Base-by-base conservation (phyloP, 1,140 invertebrate species). In the Acyrthosiphon pisum region DNA sequence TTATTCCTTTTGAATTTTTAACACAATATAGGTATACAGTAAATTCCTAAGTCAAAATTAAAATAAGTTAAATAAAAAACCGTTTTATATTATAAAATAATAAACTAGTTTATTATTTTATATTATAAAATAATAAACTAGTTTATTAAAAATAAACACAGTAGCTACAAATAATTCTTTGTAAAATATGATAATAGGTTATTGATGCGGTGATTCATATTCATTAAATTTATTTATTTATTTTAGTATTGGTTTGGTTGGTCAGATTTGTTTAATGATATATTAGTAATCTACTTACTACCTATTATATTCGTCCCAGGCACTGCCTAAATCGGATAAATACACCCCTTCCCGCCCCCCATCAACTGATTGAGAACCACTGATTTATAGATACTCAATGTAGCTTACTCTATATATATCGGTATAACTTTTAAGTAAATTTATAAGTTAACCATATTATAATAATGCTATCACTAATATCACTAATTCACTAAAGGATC, bases 351-450 rank as follows among this genome's bases (percentile, higher is more conserved):
- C 20, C 60, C n/a, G n/a, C n/a, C 14, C 30, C 8, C 2, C 26
- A 14, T n/a, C n/a, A 76, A n/a, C n/a, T 18, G 14, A 6, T 76
- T n/a, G 30, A 68, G 60, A 68, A 68, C 60, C 14, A 68, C 30
- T 18, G 14, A 46, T 46, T 1, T 76, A n/a, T 68, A n/a, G 14
- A 11, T n/a, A 14, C 0, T 76, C n/a, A 18, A 76, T 76, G 50
- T 22, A 50, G 48, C 20, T 2, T 53, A n/a, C 60, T 68, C 4
- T 68, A 76, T 35, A 7, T 9, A 2, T n/a, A n/a, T 14, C 4
- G 14, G n/a, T 76, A n/a, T 44, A 44, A 84, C 23, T 84, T 26
- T 93, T n/a, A 84, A 88, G n/a, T 50, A 35, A 89, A 93, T 26
- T 37, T 41, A 23, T 41, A 83, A 53, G 23, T 22, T 83, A 41